phyloP scores from a whole-genome alignment of 2,113 vertebrate genomes.

The Pitta sordida region DNA sequence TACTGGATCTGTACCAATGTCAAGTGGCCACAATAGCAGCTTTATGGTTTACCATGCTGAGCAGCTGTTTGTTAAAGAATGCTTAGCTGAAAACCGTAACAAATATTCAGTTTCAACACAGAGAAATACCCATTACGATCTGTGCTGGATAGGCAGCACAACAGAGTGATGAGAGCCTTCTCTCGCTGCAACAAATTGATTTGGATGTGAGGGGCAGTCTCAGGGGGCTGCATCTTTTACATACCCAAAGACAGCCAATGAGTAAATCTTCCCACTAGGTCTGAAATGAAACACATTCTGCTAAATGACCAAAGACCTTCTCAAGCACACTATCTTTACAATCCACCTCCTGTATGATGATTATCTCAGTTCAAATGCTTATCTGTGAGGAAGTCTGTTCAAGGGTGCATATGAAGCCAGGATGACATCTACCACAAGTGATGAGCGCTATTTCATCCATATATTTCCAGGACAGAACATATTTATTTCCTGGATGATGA shows the following conservation, averaged over 20 bases:
- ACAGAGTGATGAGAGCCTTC: neutral
- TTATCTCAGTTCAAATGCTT: neutral
- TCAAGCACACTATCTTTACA: neutral
- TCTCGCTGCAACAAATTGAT: neutral
- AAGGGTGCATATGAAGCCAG: neutral
- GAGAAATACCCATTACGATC: neutral
- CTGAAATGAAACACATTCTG: neutral
- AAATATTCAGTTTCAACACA: neutral
- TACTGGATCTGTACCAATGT: neutral
- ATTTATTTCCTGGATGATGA: slow-evolving; percentile 57
- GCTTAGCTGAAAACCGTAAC: neutral
- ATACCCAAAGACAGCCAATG: neutral
- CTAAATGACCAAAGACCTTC: neutral
- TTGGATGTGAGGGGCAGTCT: neutral
- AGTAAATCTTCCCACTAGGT: neutral
- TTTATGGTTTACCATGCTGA: neutral
- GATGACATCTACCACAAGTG: neutral
- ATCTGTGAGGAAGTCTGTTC: neutral
- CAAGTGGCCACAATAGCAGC: neutral
- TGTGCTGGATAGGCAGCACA: neutral
- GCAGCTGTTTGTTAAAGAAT: neutral
- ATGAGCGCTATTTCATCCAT: slow-evolving; percentile 15
- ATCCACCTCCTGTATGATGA: neutral
- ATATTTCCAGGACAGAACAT: slow-evolving; percentile 36
- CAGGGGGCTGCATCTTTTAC: neutral